Evolutionary conservation across 2,113 vertebrate genomes (phyloP).

Genomic region (Scolopax mira): DNA sequence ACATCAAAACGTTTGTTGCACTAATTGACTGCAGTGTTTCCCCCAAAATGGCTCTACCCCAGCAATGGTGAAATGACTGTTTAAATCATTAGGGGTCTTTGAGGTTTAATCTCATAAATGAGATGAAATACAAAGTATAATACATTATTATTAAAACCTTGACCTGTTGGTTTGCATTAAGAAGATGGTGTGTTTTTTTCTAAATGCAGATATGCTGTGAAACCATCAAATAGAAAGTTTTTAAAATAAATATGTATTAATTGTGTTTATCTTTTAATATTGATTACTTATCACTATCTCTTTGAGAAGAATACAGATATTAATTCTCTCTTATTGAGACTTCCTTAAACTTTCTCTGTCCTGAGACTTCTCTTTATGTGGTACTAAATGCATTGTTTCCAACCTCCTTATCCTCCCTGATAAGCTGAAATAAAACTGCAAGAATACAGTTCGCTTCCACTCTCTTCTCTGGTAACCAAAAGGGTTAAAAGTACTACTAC

Average conservation of each 20-base stretch:
- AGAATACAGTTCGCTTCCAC: background rate
- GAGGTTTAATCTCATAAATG: background rate
- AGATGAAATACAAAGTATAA: background rate
- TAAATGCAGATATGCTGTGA: background rate
- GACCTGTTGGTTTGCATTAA: background rate
- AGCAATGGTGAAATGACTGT: background rate
- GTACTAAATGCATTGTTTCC: background rate
- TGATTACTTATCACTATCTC: background rate
- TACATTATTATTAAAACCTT: background rate
- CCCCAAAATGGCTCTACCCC: background rate
- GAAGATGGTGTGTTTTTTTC: background rate
- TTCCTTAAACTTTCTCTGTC: background rate
- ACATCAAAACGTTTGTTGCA: conserved; percentile 24
- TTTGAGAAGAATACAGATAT: background rate
- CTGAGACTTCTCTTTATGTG: background rate
- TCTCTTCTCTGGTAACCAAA: background rate
- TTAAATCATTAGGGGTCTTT: background rate
- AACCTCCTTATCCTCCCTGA: background rate
- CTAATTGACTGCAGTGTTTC: conserved; percentile 6
- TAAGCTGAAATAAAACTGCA: background rate
- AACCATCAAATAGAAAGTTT: background rate
- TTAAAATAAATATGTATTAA: background rate
- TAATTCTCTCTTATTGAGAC: background rate
- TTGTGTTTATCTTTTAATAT: background rate
- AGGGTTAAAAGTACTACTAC: background rate